Evolutionary conservation across 2,888 invertebrate species (phyloP), one percentile per base, ranked within the genome.

Genomic region (Drosophila demipolita): DNA sequence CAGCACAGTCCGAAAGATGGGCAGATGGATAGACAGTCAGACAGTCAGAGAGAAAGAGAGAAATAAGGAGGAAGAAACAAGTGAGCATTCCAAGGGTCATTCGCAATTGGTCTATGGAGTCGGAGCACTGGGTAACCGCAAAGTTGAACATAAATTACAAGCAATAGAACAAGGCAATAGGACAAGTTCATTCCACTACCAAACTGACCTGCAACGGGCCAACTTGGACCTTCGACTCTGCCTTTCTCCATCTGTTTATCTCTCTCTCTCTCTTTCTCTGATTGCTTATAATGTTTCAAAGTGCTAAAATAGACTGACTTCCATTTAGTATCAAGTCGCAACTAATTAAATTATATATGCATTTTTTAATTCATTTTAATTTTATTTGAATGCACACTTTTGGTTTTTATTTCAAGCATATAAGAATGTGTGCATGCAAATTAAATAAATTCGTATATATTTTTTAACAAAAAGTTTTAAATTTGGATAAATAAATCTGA

Each of bases 101-200:
- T 55, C 36, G 26, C 20, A 33, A 48, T 53, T 50, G 52, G 60
- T 50, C 63, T 52, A 45, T 60, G 36, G 50, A 59, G 40, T n/a
- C 33, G 35, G 9, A 49, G 50, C 50, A 23, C 42, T 58, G 60
- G 55, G 64, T 72, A 80, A 75, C 75, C 82, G 50, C 84, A 78
- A 83, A 82, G 85, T 82, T 78, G 66, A 84, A 82, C 85, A 82
- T 84, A 82, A 82, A 82, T 82, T 75, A 84, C 75, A 65, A 68
- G 78, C 75, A 78, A 73, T 73, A 71, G 66, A 66, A 72, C 75
- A 66, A 57, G 67, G 66, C 61, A 58, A 76, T 64, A 66, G 74
- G 61, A 78, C 69, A 60, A 66, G 38, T 78, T 78, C 61, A 60
- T 70, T 66, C 29, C 66, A 38, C 42, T 48, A 53, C 38, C 42